Conservation (phyloP, 1,140 invertebrate genomes). For the Kradibia gibbosae region DNA sequence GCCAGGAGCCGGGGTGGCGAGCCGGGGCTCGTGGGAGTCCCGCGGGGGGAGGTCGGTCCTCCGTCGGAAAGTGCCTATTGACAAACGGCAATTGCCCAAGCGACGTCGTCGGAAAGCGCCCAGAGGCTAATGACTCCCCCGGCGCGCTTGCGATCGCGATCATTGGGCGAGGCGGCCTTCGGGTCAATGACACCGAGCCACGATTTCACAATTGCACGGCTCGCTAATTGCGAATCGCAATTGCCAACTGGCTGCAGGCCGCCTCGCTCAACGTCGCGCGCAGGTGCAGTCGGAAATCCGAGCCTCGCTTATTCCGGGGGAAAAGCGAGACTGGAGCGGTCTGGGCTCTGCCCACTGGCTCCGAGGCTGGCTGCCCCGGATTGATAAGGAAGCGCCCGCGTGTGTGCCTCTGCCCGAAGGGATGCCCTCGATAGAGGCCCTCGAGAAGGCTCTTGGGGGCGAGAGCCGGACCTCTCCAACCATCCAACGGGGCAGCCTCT, state of each 20-base stretch:
- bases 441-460: too few species aligned
- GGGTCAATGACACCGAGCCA: conserved; percentile 67
- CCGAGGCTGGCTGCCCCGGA: not conserved
- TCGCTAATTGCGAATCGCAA: conserved; percentile 68
- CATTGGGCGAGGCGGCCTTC: conserved; percentile 52
- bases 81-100: conserved; percentile 12
- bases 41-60: too few species aligned
- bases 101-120: not conserved
- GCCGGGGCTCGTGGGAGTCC: too few species aligned
- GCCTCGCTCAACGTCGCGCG: not conserved
- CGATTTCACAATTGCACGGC: conserved; percentile 69
- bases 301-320: too few species aligned
- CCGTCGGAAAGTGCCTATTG: not conserved
- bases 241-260: conserved; percentile 49
- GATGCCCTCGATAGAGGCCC: too few species aligned
- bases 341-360: not conserved
- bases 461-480: too few species aligned
- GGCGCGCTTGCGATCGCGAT: conserved; percentile 2
- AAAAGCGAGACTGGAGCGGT: not conserved
- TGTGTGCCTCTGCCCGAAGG: too few species aligned
- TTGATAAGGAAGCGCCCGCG: too few species aligned
- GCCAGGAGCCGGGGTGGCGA: too few species aligned
- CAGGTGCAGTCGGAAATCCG: not conserved
- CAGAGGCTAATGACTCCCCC: conserved; percentile 41
- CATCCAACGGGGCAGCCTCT: too few species aligned